Evolutionary conservation across 2,797 vertebrate species (phyloP).

Genomic region (Morelia viridis): DNA sequence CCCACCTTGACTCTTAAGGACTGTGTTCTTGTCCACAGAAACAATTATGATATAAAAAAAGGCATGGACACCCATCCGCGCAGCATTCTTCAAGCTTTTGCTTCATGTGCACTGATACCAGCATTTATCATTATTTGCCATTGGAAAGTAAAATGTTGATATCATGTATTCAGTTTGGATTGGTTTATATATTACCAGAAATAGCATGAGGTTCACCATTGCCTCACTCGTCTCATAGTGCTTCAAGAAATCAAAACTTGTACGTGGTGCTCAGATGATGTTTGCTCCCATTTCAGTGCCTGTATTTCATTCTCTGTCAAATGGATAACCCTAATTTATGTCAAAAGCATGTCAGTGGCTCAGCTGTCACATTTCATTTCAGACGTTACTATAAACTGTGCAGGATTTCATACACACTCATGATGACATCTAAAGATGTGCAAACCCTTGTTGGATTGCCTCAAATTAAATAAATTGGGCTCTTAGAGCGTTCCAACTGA

Average conservation of each 20-base stretch:
- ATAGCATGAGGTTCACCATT: neutral
- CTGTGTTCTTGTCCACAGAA: neutral
- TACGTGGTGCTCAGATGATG: neutral
- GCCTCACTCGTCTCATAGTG: neutral
- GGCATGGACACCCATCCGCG: neutral
- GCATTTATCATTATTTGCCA: neutral
- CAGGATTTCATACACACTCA: neutral
- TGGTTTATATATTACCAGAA: neutral
- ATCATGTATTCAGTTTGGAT: neutral
- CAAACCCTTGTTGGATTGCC: no score
- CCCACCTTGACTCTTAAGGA: neutral
- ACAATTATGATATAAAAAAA: conserved; percentile 6
- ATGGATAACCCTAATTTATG: neutral
- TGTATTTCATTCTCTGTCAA: neutral
- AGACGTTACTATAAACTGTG: neutral
- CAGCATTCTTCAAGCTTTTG: neutral
- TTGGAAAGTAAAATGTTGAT: neutral
- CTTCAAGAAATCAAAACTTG: neutral
- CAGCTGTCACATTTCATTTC: neutral
- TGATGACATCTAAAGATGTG: neutral
- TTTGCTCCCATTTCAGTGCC: neutral
- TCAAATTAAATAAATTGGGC: neutral
- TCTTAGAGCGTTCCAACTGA: neutral
- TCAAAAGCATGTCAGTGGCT: neutral
- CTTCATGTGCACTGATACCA: neutral